Conservation (phyloP, 2,888 invertebrate genomes). For the Ligdia adustata region DNA sequence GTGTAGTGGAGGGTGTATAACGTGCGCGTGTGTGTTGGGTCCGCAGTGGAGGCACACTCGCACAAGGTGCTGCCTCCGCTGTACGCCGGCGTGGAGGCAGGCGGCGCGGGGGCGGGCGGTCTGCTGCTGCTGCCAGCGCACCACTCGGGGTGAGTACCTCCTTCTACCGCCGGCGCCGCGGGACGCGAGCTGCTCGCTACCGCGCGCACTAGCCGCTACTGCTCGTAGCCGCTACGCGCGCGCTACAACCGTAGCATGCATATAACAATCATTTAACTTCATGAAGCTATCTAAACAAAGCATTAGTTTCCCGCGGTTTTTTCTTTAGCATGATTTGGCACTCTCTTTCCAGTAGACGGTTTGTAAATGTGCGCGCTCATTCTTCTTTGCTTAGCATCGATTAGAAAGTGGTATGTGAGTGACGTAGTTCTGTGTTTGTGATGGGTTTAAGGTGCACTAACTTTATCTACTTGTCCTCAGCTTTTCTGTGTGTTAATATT, state of each 20-base stretch:
- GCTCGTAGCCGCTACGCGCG: constrained; percentile 22
- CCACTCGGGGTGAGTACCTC: constrained; percentile 64
- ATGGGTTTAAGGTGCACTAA: too few species aligned
- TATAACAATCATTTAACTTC: too few species aligned
- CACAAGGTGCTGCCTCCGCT: constrained; percentile 78
- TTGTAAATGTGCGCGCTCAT: neutral
- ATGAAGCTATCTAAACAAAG: too few species aligned
- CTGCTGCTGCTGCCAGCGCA: constrained; percentile 60
- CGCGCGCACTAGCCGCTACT: constrained; percentile 15
- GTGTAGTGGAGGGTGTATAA: constrained; percentile 40
- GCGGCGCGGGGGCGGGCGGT: constrained; percentile 34
- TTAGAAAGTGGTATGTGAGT: too few species aligned
- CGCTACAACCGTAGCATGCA: constrained; percentile 17
- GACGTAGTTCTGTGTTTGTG: too few species aligned
- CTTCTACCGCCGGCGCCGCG: neutral
- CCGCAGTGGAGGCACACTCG: constrained; percentile 72
- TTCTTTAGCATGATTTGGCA: neutral
- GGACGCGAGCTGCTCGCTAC: neutral
- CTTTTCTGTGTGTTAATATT: too few species aligned
- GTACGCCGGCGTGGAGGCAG: constrained; percentile 53
- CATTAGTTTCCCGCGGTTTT: neutral
- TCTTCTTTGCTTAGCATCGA: neutral
- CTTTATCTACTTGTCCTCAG: too few species aligned
- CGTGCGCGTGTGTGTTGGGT: constrained; percentile 51
- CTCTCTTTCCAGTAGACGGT: neutral